Percentiles rank a stretch among this genome's conserved stretches.
These are phyloP conservation scores for Phortica okadai DNA, from an alignment of 2,888 invertebrate genomes.

Conservation along the genomic window DNA sequence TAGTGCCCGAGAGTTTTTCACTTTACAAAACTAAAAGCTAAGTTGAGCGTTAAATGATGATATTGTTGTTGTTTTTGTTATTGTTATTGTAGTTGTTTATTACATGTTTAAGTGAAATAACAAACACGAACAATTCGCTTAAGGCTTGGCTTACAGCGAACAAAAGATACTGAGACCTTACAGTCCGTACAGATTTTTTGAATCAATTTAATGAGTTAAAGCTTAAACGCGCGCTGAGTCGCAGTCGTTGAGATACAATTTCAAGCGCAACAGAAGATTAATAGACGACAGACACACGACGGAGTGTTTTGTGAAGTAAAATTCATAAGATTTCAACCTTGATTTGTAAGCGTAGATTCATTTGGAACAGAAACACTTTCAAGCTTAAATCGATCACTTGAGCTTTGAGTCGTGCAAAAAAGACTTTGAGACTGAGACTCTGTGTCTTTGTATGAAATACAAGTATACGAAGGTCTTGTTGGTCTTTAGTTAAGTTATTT, in stretches of 20 bases:
- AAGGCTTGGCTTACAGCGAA: slow-evolving; percentile 1
- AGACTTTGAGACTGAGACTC: background rate
- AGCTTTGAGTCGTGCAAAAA: slow-evolving; percentile 2
- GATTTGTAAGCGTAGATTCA: slow-evolving; percentile 17
- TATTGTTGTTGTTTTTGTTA: no score
- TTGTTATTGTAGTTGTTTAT: background rate
- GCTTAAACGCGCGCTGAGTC: slow-evolving; percentile 1
- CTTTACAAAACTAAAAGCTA: background rate
- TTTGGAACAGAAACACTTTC: background rate
- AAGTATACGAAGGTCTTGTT: background rate
- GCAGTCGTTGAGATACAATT: background rate
- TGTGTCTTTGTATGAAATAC: background rate
- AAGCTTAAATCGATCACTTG: slow-evolving; percentile 10
- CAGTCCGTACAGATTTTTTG: background rate
- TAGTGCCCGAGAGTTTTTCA: background rate
- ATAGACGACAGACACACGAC: background rate
- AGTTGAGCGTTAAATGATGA: background rate
- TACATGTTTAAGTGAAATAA: background rate
- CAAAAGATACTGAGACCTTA: background rate
- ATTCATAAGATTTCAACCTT: background rate
- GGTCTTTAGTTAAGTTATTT: background rate
- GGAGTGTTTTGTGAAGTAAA: background rate
- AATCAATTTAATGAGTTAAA: slow-evolving; percentile 15
- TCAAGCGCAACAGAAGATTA: background rate
- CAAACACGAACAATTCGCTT: no score